Evolutionary conservation across 2,797 vertebrate genomes (phyloP).

Genomic region (Semaprochilodus insignis): DNA sequence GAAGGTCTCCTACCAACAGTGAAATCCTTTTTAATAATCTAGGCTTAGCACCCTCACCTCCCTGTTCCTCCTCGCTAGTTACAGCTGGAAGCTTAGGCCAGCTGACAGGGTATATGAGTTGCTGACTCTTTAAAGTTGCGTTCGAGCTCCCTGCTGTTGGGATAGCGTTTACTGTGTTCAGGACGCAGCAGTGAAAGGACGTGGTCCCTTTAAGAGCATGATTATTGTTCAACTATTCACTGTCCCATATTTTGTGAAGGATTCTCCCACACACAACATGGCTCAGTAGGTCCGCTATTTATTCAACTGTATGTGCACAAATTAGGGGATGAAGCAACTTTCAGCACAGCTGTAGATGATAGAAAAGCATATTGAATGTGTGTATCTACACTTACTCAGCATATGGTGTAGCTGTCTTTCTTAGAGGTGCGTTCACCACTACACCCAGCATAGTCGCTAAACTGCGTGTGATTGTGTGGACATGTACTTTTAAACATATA

Average conservation of each 20-base stretch:
- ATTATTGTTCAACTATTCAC: neutral
- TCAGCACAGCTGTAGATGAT: constrained; percentile 5
- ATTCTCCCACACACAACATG: constrained; percentile 19
- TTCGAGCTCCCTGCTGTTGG: constrained; percentile 15
- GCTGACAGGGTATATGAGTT: constrained; percentile 26
- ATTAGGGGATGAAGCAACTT: neutral
- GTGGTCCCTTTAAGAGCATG: constrained; percentile 7
- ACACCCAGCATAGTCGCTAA: neutral
- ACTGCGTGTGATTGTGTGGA: neutral
- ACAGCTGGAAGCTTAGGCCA: constrained; percentile 23
- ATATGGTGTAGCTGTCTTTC: constrained; percentile 18
- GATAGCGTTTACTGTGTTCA: neutral
- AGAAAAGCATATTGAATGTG: neutral
- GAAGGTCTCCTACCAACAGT: neutral
- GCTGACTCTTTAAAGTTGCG: constrained; percentile 42
- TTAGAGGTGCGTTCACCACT: neutral
- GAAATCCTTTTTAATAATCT: constrained; percentile 25
- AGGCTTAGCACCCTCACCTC: constrained; percentile 33
- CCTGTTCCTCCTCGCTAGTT: constrained; percentile 34
- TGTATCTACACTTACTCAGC: neutral
- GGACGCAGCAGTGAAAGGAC: neutral
- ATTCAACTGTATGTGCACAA: too few relatives aligned
- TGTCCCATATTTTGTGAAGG: constrained; percentile 10
- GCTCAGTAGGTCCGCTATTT: neutral
- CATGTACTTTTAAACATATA: neutral